Evolutionary conservation across 2,113 vertebrate species (phyloP).

Genomic region (Oxyruncus cristatus): DNA sequence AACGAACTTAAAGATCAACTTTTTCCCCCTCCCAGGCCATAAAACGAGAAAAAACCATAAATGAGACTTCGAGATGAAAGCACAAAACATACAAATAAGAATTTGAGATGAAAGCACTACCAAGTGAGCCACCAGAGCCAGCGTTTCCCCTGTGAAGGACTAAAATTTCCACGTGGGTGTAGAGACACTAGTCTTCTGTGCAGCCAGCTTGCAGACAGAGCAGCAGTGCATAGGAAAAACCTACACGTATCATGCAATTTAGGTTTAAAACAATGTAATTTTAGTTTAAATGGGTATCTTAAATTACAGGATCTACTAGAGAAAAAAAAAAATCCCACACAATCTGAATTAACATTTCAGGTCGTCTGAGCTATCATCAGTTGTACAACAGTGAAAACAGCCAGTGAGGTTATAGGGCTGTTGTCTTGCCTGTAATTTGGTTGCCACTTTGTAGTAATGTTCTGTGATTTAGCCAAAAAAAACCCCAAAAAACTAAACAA

Average conservation of each 20-base stretch:
- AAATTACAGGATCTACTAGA: slow-evolving; percentile 41
- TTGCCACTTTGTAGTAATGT: not conserved
- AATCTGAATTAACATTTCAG: slow-evolving; percentile 19
- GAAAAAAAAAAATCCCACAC: not conserved
- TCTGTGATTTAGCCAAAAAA: slow-evolving; percentile 16
- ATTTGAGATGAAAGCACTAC: not conserved
- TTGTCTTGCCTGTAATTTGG: slow-evolving; percentile 30
- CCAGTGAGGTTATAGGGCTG: slow-evolving; percentile 2
- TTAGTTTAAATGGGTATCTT: slow-evolving; percentile 37
- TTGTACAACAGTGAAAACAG: slow-evolving; percentile 33
- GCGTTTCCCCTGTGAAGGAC: not conserved
- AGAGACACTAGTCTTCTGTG: not conserved
- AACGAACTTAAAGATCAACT: not conserved
- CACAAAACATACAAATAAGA: not conserved
- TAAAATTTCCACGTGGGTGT: not conserved
- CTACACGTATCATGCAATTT: slow-evolving; percentile 32
- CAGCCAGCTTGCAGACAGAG: not conserved
- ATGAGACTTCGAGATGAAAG: not conserved
- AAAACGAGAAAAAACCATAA: not conserved
- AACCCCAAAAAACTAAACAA: no score
- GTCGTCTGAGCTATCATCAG: not conserved
- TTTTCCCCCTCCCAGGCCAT: not conserved
- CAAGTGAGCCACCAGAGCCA: not conserved
- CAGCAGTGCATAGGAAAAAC: not conserved
- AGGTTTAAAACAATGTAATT: slow-evolving; percentile 40